Evolutionary conservation across 2,888 invertebrate genomes (phyloP).

Genomic region (Penaeus monodon): DNA sequence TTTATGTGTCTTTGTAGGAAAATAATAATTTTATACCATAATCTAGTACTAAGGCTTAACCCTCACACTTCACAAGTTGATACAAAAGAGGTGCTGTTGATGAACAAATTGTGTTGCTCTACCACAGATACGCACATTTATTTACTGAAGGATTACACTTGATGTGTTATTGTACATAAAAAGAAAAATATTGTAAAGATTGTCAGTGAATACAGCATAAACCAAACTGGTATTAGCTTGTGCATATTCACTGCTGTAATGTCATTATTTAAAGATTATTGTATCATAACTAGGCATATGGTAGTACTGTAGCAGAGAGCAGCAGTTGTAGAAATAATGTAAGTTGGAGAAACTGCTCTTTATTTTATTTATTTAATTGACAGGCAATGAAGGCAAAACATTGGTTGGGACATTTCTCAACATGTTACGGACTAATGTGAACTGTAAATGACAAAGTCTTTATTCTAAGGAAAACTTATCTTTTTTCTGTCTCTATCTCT

Average conservation of each 20-base stretch:
- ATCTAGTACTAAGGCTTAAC: slow-evolving; percentile 21
- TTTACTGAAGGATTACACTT: not conserved
- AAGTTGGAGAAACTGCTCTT: slow-evolving; percentile 7
- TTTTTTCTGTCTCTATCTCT: slow-evolving; percentile 28
- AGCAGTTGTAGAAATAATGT: slow-evolving; percentile 22
- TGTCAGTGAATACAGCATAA: slow-evolving; percentile 3
- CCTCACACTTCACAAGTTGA: slow-evolving; percentile 15
- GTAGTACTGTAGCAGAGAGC: slow-evolving; percentile 10
- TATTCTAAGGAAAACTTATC: not conserved
- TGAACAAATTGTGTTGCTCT: not conserved
- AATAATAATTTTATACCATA: slow-evolving; percentile 20
- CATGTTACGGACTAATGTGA: too few species aligned
- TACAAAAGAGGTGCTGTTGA: slow-evolving; percentile 22
- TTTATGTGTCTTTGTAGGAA: slow-evolving; percentile 9
- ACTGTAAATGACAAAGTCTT: not conserved
- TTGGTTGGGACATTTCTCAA: too few species aligned
- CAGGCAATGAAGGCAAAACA: too few species aligned
- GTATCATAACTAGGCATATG: too few species aligned
- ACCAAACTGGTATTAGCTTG: not conserved
- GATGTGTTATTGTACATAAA: too few species aligned
- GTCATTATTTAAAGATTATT: too few species aligned
- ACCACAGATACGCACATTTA: slow-evolving; percentile 4
- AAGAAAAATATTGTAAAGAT: slow-evolving; percentile 6
- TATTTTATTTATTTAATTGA: slow-evolving; percentile 6
- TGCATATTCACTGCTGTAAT: too few species aligned